These are phyloP conservation scores for Anser brachyrhynchus DNA, from an alignment of 2,113 vertebrate genomes.

Conservation along the genomic window DNA sequence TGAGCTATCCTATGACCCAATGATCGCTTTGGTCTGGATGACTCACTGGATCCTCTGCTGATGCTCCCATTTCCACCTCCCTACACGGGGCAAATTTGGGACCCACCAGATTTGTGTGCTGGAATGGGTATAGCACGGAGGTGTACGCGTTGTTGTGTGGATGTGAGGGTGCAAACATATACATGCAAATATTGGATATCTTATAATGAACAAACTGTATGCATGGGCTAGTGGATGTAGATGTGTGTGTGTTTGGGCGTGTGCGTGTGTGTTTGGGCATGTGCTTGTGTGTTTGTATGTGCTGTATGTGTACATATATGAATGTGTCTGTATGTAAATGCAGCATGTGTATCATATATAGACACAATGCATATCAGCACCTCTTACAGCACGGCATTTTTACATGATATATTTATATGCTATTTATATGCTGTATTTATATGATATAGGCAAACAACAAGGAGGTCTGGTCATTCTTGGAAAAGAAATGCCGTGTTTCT, in stretches of 20 bases:
- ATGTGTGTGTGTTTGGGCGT: rapidly evolving
- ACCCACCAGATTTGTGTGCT: neutral
- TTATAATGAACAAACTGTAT: neutral
- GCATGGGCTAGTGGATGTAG: too few species aligned
- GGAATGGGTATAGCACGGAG: neutral
- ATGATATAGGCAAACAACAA: neutral
- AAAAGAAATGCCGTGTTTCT: rapidly evolving
- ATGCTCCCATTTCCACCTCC: neutral
- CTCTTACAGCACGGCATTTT: neutral
- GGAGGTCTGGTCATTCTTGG: neutral
- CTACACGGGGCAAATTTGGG: neutral
- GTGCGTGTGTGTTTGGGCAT: too few species aligned
- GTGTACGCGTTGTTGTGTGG: rapidly evolving
- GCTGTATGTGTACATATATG: neutral
- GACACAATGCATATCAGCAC: neutral
- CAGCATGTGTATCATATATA: neutral
- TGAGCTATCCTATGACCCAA: neutral
- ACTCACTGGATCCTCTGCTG: neutral
- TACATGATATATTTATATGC: neutral
- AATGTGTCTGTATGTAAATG: rapidly evolving
- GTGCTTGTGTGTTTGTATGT: too few species aligned
- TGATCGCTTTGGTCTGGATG: neutral
- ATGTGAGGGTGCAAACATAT: neutral
- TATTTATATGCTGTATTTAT: neutral
- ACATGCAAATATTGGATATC: neutral